These are phyloP conservation scores for Stichopus horrens DNA, from an alignment of 53 echinoderm and acorn worm genomes.

Conservation along the genomic window DNA sequence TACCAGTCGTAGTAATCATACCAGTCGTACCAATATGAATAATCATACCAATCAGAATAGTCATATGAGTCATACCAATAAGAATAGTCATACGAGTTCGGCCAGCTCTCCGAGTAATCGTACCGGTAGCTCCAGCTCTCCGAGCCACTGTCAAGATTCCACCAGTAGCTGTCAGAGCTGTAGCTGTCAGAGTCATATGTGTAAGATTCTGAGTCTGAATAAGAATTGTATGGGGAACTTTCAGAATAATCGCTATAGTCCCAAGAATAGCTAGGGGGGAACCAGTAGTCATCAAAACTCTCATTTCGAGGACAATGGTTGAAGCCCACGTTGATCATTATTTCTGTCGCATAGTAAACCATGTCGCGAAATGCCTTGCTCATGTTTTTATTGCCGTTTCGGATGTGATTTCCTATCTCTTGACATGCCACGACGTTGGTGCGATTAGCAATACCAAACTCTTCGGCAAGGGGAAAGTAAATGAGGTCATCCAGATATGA, in stretches of 20 bases:
- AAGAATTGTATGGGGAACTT: neutral
- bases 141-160: too few species aligned
- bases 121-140: too few species aligned
- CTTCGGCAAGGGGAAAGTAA: neutral
- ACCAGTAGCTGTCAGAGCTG: too few species aligned
- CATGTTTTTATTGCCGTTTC: neutral
- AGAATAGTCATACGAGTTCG: constrained; percentile 16
- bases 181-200: neutral
- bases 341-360: constrained; percentile 4
- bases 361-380: neutral
- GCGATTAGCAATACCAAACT: neutral
- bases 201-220: neutral
- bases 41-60: neutral
- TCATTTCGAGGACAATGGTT: constrained; percentile 18
- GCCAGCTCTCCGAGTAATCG: neutral
- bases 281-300: neutral
- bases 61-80: neutral
- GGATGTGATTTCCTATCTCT: neutral
- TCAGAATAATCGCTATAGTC: neutral
- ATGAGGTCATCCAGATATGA: neutral
- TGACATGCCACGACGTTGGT: constrained; percentile 7
- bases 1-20: constrained; percentile 4
- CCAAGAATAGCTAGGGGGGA: neutral
- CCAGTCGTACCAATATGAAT: neutral
- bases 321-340: neutral